phyloP scores from a whole-genome alignment of 2,888 invertebrate genomes.

The Crossocerus cetratus region DNA sequence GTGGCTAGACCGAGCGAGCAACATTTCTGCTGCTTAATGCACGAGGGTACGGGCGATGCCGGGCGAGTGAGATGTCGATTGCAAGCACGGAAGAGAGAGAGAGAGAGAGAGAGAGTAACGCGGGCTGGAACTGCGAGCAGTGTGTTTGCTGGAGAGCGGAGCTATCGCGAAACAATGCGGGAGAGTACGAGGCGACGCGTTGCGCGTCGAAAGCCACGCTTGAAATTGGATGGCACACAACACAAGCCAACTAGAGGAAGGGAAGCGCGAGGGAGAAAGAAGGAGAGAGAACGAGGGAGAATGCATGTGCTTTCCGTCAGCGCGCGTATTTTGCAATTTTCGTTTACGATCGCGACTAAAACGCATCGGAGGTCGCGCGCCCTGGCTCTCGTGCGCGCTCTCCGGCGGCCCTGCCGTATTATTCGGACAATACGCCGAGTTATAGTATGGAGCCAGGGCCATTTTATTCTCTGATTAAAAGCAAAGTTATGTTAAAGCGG shows the following conservation, averaged over 20 bases:
- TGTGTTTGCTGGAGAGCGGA: slow-evolving; percentile 21
- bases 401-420: slow-evolving; percentile 20
- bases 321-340: slow-evolving; percentile 60
- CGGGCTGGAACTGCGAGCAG: too few species aligned
- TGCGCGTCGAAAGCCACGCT: slow-evolving; percentile 13
- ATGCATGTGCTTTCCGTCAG: neutral
- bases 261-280: slow-evolving; percentile 7
- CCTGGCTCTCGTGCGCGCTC: neutral
- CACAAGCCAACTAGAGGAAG: too few species aligned
- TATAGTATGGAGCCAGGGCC: slow-evolving; percentile 23
- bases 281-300: neutral
- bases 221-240: slow-evolving; percentile 43
- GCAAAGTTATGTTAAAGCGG: slow-evolving; percentile 51
- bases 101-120: too few species aligned
- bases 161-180: slow-evolving; percentile 10
- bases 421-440: slow-evolving; percentile 49
- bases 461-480: slow-evolving; percentile 53
- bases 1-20: neutral
- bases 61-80: slow-evolving; percentile 6
- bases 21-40: slow-evolving; percentile 17
- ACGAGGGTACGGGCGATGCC: neutral
- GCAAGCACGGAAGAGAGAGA: neutral
- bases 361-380: slow-evolving; percentile 35
- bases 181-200: slow-evolving; percentile 15
- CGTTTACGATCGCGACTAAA: slow-evolving; percentile 56